Evolutionary conservation across 2,113 vertebrate genomes (phyloP), one percentile per base, ranked within the genome.

Genomic region (Scomber japonicus): DNA sequence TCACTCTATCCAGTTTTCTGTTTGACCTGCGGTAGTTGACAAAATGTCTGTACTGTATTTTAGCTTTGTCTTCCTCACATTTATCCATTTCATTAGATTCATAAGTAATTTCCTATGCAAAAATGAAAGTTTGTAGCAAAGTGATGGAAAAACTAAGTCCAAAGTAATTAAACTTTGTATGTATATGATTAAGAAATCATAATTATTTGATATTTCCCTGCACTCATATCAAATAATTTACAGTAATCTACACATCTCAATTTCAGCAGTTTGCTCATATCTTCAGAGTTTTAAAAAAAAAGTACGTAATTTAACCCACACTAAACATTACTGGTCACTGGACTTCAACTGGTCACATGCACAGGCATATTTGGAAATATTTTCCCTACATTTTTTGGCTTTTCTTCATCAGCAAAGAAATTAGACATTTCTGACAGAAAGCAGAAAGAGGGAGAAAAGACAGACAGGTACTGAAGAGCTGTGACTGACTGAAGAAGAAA

Each of bases 401-500:
- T n/a, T 8, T 31, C 48, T 65, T 44, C 62, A 49, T 27, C 12
- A 55, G 31, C 2, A 35, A 60, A 46, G 7, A 69, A 64, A 50
- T n/a, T 15, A 64, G 16, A 69, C 50, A 17, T 49, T 66, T 11
- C 13, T 63, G 68, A 79, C 55, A 48, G 49, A 80, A 89, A 73
- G 19, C 35, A 75, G 46, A 80, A n/a, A 74, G 35, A 81, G 56
- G 3, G 35, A 67, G 54, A 50, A 65, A 51, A 71, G 61, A 70
- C 45, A 54, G 46, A 63, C 17, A 57, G 48, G 46, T 55, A 15
- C 19, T 21, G 19, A 15, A 78, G 56, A 71, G 19, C 40, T 81
- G 60, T 2, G 1, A 78, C 68, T 35, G 61, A 72, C 54, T 74
- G 44, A 69, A 71, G 64, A 79, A 69, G 74, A 81, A 73, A 91